Conservation (phyloP, 2,888 invertebrate genomes). For the Ophion ventricosus region DNA sequence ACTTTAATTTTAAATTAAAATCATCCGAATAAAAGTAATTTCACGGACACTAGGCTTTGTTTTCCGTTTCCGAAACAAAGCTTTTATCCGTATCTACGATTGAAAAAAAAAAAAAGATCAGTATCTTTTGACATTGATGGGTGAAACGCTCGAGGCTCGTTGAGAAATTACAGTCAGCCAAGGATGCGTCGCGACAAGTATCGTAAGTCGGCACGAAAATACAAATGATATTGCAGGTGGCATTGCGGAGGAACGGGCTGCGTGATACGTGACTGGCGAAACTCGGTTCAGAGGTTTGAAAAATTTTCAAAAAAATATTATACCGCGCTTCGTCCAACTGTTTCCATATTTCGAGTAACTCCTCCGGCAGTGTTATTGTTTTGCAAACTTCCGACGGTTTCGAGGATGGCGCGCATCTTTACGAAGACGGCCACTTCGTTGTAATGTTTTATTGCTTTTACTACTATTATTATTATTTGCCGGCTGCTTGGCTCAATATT, state of each 20-base stretch:
- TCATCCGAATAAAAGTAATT: no score
- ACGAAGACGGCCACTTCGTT: no score
- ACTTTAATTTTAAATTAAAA: no score
- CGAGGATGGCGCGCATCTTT: no score
- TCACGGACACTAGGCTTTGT: no score
- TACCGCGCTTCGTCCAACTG: background rate
- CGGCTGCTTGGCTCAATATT: no score
- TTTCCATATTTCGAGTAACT: background rate
- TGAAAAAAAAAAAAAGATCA: background rate
- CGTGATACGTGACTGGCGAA: background rate
- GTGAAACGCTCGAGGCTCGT: background rate
- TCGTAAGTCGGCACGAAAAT: background rate
- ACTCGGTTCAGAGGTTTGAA: background rate
- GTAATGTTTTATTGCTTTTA: no score
- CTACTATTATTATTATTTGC: no score
- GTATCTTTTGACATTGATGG: background rate
- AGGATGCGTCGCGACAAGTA: background rate
- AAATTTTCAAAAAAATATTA: background rate
- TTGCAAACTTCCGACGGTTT: background rate
- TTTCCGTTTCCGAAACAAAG: background rate
- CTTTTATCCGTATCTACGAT: background rate
- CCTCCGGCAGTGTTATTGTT: background rate
- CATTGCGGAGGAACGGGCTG: background rate
- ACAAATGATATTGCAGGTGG: constrained; percentile 1
- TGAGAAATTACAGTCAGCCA: background rate